A percentile compares a stretch with the other conserved stretches of the same genome.
Evolutionary conservation across 2,113 vertebrate species (phyloP).

Genomic region (Trinectes maculatus): DNA sequence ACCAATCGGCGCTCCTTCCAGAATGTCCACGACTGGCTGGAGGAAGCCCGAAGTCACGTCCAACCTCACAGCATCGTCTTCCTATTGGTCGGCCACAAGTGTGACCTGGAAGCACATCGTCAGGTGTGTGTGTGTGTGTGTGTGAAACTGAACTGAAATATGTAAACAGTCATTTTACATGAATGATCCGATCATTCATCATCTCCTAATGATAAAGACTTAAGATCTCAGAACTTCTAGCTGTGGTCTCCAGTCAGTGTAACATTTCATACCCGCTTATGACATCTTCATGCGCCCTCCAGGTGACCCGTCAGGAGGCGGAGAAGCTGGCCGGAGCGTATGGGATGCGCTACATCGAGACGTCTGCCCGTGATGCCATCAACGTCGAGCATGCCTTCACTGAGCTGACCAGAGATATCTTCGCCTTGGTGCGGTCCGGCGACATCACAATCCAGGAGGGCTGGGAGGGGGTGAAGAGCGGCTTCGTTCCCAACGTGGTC

Average conservation of each 20-base stretch:
- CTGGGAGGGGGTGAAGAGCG: conserved; percentile 99
- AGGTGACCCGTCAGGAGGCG: conserved; percentile 90
- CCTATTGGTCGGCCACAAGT: conserved; percentile 97
- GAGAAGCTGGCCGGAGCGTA: conserved; percentile 95
- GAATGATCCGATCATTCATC: no score
- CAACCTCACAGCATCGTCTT: conserved; percentile 98
- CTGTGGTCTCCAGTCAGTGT: neutral
- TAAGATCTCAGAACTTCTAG: neutral
- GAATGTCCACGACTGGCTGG: conserved; percentile 95
- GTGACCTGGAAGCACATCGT: conserved; percentile 94
- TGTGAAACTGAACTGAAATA: no score
- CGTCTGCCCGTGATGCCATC: conserved; percentile 97
- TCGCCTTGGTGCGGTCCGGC: conserved; percentile 93
- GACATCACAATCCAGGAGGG: conserved; percentile 98
- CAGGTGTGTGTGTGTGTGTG: conserved; percentile 87
- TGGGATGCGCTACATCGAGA: conserved; percentile 98
- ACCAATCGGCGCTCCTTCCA: conserved; percentile 98
- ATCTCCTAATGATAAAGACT: no score
- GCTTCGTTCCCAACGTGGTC: conserved; percentile 96
- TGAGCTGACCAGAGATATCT: conserved; percentile 97
- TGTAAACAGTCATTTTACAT: no score
- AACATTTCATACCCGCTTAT: no score
- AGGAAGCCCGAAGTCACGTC: conserved; percentile 92
- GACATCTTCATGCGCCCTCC: neutral
- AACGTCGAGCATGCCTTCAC: conserved; percentile 97